Evolutionary conservation across 1,140 invertebrate genomes (phyloP), one percentile per base, ranked within the genome.

Genomic region (Diorhabda sublineata): DNA sequence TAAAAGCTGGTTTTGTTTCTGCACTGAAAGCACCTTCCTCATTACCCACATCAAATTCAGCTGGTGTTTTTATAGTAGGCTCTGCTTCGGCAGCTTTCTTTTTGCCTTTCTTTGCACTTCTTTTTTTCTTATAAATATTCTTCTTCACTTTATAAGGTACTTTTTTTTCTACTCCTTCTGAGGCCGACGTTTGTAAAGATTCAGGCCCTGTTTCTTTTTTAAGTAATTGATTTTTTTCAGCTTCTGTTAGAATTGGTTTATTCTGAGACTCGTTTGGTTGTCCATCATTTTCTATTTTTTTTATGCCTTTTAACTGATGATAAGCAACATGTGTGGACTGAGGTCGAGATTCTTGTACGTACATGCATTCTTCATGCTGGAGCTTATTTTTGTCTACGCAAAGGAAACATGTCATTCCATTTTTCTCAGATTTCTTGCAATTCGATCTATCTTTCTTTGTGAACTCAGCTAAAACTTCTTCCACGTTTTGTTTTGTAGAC

Each of bases 331-430:
- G 85, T 70, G 83, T 86, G 52, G 82, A 81, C 75, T 85, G 82
- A 6, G 86, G 86, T 67, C 84, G 84, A 45, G 85, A 86, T 76
- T 86, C 87, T 5, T 87, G 88, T 2, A 91, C 84, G 78, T 87
- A 91, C 84, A 90, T 90, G 74, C 90, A 92, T 80, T 91, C 90
- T 79, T 92, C 90, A 72, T 91, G 86, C 76, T 87, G 86, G 41
- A 88, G 80, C 3, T 88, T 89, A 57, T 84, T 84, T 52, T 88
- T 85, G 69, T 91, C 88, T 0, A 85, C 75, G 75, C 90, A 92
- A 67, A 87, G 83, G 78, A 87, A 91, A 78, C 90, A 92, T 3
- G 89, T 91, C 89, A 91, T 90, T 44, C 87, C 87, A 71, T 89
- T 87, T 72, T 88, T 88, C 66, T 86, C 83, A 0, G 87, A 82